phyloP scores from a whole-genome alignment of 2,113 vertebrate species.

The Protobothrops flavoviridis region DNA sequence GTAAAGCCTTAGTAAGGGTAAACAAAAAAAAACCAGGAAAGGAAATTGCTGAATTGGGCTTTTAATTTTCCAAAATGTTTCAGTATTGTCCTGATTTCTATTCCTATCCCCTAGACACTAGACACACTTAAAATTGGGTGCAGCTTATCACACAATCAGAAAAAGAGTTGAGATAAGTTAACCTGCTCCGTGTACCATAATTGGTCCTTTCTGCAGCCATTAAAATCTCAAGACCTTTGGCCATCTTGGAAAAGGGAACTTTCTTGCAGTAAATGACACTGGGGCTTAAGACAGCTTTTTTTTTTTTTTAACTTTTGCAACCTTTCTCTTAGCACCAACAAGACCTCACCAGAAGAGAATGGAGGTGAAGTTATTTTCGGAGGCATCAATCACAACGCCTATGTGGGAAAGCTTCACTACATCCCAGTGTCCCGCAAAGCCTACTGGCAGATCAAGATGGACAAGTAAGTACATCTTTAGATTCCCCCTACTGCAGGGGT shows the following conservation, averaged over 20 bases:
- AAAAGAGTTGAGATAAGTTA: neutral
- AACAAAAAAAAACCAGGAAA: neutral
- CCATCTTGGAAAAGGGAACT: neutral
- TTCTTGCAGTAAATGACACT: neutral
- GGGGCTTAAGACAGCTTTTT: neutral
- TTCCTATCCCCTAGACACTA: neutral
- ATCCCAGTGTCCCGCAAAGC: constrained; percentile 79
- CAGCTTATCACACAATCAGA: neutral
- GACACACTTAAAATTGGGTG: neutral
- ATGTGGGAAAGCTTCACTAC: constrained; percentile 82
- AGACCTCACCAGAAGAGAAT: constrained; percentile 55
- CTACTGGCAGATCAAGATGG: constrained; percentile 85
- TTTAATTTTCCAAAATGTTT: neutral
- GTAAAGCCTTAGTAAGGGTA: neutral
- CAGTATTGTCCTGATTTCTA: neutral
- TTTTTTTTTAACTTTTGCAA: neutral
- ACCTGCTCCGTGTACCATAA: no score
- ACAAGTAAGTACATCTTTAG: constrained; percentile 65
- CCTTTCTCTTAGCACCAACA: constrained; percentile 37
- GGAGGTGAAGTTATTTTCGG: constrained; percentile 86
- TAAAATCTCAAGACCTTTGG: neutral
- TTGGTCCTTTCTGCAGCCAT: neutral
- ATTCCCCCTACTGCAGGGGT: neutral
- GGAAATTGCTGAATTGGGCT: neutral
- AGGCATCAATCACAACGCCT: constrained; percentile 76